Conservation (phyloP, 2,113 vertebrate genomes). For the Chroicocephalus ridibundus region DNA sequence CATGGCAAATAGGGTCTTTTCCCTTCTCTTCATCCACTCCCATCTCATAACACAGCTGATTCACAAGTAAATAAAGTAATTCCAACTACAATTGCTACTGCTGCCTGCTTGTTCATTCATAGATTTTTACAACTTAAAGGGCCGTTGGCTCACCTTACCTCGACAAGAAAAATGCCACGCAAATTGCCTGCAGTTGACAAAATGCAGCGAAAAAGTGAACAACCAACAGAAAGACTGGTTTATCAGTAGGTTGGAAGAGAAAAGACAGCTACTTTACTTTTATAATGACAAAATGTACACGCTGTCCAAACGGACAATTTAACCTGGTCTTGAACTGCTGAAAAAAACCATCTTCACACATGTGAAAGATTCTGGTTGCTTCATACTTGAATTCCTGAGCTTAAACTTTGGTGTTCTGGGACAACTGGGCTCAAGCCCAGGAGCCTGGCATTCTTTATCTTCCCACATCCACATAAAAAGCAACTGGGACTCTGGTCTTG, state of each 20-base stretch:
- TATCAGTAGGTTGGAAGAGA: not conserved
- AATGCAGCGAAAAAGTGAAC: not conserved
- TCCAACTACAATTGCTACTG: not conserved
- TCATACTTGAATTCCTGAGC: not conserved
- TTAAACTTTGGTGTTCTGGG: not conserved
- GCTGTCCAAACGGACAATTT: not conserved
- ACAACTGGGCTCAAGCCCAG: not conserved
- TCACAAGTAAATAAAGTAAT: not conserved
- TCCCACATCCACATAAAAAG: constrained; percentile 5
- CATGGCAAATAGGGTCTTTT: not conserved
- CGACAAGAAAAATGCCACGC: not conserved
- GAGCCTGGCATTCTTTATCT: not conserved
- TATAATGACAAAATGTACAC: not conserved
- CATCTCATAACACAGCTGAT: not conserved
- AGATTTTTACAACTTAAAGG: not conserved
- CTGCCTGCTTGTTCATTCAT: not conserved
- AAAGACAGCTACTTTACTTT: not conserved
- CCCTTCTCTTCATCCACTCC: not conserved
- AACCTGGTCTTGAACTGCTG: not conserved
- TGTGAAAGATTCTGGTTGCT: not conserved
- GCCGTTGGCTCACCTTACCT: not conserved
- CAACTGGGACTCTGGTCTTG: not conserved
- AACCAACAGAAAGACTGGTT: not conserved
- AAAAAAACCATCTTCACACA: not conserved
- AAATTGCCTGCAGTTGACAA: not conserved